Evolutionary conservation across 2,797 vertebrate species (phyloP).

Genomic region (Lindbergichthys nudifrons): DNA sequence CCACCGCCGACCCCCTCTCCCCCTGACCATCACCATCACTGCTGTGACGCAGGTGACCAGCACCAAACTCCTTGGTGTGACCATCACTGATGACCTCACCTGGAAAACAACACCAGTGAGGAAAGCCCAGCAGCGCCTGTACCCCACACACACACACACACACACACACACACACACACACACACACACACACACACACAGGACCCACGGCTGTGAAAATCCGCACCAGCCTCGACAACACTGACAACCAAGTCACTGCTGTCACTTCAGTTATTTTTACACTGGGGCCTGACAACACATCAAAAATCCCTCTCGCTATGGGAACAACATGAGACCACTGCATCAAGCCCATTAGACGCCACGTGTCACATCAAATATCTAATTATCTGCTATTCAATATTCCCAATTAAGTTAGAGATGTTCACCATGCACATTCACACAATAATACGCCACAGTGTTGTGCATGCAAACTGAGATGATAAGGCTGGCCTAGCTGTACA

Average conservation of each 20-base stretch:
- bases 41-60: too few relatives aligned
- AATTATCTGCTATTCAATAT: slow-evolving; percentile 85
- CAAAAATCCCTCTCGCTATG: slow-evolving; percentile 82
- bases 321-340: slow-evolving; percentile 84
- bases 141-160: slow-evolving; percentile 55
- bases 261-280: slow-evolving; percentile 87
- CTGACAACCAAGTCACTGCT: slow-evolving; percentile 85
- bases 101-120: too few relatives aligned
- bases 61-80: too few relatives aligned
- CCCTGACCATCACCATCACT: too few relatives aligned
- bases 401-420: slow-evolving; percentile 83
- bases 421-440: slow-evolving; percentile 66
- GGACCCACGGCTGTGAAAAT: slow-evolving; percentile 84
- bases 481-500: slow-evolving; percentile 45
- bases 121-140: too few relatives aligned
- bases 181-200: slow-evolving; percentile 61
- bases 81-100: too few relatives aligned
- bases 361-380: slow-evolving; percentile 84
- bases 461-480: slow-evolving; percentile 64
- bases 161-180: slow-evolving; percentile 43
- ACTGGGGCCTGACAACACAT: slow-evolving; percentile 84
- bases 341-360: slow-evolving; percentile 85
- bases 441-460: slow-evolving; percentile 60
- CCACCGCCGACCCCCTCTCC: too few relatives aligned
- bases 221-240: slow-evolving; percentile 83